These are phyloP conservation scores for Dugesia japonica DNA, from an alignment of 2,888 invertebrate species.

Conservation along the genomic window DNA sequence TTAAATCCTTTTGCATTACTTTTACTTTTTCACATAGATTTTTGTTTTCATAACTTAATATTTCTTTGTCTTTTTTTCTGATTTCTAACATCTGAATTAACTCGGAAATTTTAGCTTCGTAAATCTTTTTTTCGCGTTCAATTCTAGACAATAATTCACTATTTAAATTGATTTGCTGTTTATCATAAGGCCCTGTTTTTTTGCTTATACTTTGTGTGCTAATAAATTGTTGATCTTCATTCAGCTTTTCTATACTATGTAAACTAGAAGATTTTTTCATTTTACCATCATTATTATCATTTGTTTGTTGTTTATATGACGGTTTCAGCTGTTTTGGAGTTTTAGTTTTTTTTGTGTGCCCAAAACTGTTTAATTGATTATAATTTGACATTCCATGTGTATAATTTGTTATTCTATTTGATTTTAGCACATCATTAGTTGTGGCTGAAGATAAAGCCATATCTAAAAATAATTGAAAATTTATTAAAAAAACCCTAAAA, in stretches of 20 bases:
- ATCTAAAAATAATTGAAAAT: background rate
- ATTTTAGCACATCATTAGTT: background rate
- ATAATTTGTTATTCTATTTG: background rate
- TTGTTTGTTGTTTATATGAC: background rate
- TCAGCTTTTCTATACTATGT: conserved; percentile 23
- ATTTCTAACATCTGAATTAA: conserved; percentile 27
- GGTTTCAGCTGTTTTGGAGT: background rate
- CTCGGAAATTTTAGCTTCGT: conserved; percentile 32
- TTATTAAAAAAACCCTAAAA: too few relatives aligned
- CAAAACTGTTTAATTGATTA: background rate
- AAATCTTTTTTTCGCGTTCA: conserved; percentile 32
- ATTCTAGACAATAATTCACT: conserved; percentile 28
- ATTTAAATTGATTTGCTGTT: conserved; percentile 16
- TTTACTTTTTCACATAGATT: conserved; percentile 17
- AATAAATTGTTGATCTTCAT: background rate
- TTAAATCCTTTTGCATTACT: background rate
- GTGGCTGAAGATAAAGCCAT: background rate
- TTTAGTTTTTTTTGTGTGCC: background rate
- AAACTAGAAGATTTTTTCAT: conserved; percentile 30
- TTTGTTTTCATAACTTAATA: conserved; percentile 30
- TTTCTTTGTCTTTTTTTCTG: conserved; percentile 33
- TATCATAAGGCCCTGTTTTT: background rate
- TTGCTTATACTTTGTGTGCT: conserved; percentile 14
- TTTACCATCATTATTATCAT: background rate
- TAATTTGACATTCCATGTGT: background rate